Evolutionary conservation across 2,888 invertebrate species (phyloP), one percentile per base, ranked within the genome.

Genomic region (Incurvaria masculella): DNA sequence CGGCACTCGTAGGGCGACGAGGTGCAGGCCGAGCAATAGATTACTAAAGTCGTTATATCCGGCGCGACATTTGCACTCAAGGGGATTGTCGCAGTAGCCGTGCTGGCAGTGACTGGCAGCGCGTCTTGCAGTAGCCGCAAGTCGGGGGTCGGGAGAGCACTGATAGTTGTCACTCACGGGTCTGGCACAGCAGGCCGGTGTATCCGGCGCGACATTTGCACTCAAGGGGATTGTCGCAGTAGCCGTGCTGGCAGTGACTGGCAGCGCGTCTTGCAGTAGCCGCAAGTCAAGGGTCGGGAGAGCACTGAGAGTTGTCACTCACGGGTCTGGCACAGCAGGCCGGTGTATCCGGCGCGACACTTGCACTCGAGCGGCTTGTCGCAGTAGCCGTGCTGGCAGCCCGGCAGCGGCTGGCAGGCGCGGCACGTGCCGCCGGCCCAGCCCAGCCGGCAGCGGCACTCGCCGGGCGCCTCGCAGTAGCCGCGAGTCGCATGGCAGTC

Each of bases 171-270:
- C 53, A 79, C 88, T 85, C 68, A 96, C 95, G 89, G 56, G 87
- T 90, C 69, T 94, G 91, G 59, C 92, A 93, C 46, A 93, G 72
- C 49, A 93, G 79, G 50, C 96, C 96, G 11, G 91, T 93, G 82
- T 89, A 97, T n/a, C 96, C 96, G 2, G 91, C 88, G 47, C 87
- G 73, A 65, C 97, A 97, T 63, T 88, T 88, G 74, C 97, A 97
- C 68, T 96, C 92, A 33, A 94, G 81, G 3, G 95, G 94, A 63
- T 91, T 89, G 56, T 87, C 86, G 68, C 96, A 97, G 61, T 86
- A 90, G 10, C 97, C 96, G 61, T 94, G 90, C 59, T 88, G 86
- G 69, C 96, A 97, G 55, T 94, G n/a, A n/a, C 94, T 0, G 96
- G 95, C 59, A 95, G 76, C 2, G 89, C 86, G n/a, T n/a, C 62